Evolutionary conservation across 2,888 invertebrate species (phyloP), one percentile per base, ranked within the genome.

Genomic region (Cantharis nigra): DNA sequence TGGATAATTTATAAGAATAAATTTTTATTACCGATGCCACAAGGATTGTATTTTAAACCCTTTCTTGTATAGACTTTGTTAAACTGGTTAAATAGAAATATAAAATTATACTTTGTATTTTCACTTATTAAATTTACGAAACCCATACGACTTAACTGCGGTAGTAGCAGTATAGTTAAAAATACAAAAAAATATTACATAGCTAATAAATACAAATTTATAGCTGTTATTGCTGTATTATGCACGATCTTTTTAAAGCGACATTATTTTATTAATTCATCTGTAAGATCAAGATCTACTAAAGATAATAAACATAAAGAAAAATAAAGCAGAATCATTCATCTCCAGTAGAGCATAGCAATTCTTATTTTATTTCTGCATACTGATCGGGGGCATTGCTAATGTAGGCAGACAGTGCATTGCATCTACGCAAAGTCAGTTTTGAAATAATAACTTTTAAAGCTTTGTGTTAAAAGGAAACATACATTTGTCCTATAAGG

Each of bases 1-100:
- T 78, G 78, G 78, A 80, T 81, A 80, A 81, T 72, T 80, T 73
- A 79, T 79, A 81, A 81, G 81, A 80, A 81, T 81, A 79, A 74
- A 80, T 79, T 81, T 81, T 78, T 49, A 49, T 49, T 49, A 49
- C 49, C 4, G 49, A 49, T 72, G 76, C 80, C 79, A 72, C 80
- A 80, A 81, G 80, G 79, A 74, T 78, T 75, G 78, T 78, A 69
- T 72, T 78, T 70, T 78, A 69, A 72, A 78, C 78, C 79, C 78
- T 78, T 79, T 78, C n/a, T 49, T 76, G 33, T 76, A 76, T 74
- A 79, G 78, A 73, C 76, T 78, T 69, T 70, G 69, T 67, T 67
- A 75, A 76, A 78, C 78, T 75, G 78, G 78, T 78, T 78, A 67
- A 67, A 67, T 65, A 65, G 33, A 33, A 33, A 33, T 49, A 49